These are phyloP conservation scores for Erythrolamprus reginae DNA, from an alignment of 2,113 vertebrate species.

Conservation along the genomic window DNA sequence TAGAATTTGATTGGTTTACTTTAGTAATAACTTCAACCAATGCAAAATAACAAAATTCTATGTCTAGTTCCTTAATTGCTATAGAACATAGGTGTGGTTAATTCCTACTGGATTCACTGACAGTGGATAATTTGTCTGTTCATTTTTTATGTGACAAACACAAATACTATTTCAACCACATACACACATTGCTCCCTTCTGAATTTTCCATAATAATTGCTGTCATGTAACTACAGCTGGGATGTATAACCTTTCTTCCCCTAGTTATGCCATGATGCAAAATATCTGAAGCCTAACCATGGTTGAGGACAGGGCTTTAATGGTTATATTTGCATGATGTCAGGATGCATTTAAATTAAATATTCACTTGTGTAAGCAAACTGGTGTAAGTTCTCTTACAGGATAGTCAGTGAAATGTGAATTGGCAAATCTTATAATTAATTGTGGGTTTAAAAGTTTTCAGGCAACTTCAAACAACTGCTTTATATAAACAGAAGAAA, in stretches of 20 bases:
- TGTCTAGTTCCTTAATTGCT: background rate
- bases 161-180: background rate
- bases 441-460: slow-evolving; percentile 67
- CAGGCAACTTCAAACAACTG: slow-evolving; percentile 60
- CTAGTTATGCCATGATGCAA: background rate
- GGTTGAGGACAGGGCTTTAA: background rate
- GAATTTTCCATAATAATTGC: background rate
- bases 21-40: background rate
- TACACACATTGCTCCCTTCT: background rate
- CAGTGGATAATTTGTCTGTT: background rate
- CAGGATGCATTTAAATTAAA: background rate
- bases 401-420: slow-evolving; percentile 70
- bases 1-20: background rate
- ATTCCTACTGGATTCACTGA: background rate
- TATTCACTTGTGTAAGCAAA: slow-evolving; percentile 34
- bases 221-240: background rate
- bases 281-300: background rate
- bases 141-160: background rate
- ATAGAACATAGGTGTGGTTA: background rate
- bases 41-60: background rate
- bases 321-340: slow-evolving; percentile 21
- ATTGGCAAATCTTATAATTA: slow-evolving; percentile 71
- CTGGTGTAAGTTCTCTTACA: slow-evolving; percentile 46
- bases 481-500: slow-evolving; percentile 63
- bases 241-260: background rate